Evolutionary conservation across 1,140 invertebrate species (phyloP).

Genomic region (Ooceraea biroi): DNA sequence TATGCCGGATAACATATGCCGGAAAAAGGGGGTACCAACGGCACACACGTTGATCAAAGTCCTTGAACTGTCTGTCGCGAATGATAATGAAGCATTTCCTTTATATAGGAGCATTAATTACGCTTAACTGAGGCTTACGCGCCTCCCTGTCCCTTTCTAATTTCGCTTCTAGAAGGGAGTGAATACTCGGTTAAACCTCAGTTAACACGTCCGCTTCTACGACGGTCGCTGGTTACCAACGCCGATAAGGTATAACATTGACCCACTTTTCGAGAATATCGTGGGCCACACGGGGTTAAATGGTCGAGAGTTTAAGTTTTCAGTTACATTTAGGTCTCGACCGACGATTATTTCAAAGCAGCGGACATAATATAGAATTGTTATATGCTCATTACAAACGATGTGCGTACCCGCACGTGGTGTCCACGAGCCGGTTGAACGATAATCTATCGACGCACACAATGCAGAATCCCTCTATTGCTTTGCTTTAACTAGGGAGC

Average conservation of each 20-base stretch:
- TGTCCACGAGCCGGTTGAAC: constrained; percentile 43
- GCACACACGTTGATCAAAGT: not conserved
- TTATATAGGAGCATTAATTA: not conserved
- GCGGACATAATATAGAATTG: not conserved
- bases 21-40: not conserved
- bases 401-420: constrained; percentile 53
- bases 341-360: not conserved
- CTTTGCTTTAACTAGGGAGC: not conserved
- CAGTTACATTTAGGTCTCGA: not conserved
- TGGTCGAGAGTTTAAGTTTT: not conserved
- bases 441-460: constrained; percentile 46
- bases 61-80: not conserved
- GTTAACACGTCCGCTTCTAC: not conserved
- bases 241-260: constrained; percentile 39
- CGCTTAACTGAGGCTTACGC: not conserved
- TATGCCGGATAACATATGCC: not conserved
- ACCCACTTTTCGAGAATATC: not conserved
- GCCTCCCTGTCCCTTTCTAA: not conserved
- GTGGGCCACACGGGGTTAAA: not conserved
- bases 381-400: too few relatives aligned
- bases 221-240: not conserved
- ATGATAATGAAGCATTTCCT: not conserved
- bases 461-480: constrained; percentile 36
- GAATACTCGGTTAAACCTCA: constrained; percentile 21
- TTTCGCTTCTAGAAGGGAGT: not conserved